Conservation (phyloP, 2,113 vertebrate species). For the Boulengerochromis microlepis region DNA sequence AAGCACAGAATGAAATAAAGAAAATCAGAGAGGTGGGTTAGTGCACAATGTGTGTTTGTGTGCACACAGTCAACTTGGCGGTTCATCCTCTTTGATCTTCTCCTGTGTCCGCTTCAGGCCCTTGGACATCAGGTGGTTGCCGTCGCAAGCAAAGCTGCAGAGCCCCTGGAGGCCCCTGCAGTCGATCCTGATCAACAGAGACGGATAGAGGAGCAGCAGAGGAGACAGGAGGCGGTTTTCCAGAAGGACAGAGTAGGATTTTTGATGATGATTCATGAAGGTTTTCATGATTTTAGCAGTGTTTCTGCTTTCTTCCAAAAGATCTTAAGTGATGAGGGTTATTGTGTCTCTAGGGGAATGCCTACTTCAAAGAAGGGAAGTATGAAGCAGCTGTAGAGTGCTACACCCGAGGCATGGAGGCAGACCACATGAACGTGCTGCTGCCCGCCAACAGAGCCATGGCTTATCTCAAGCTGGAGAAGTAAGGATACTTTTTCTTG, state of each 20-base stretch:
- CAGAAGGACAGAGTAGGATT: constrained; percentile 86
- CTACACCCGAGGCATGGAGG: constrained; percentile 86
- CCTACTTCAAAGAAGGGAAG: constrained; percentile 93
- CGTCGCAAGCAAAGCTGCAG: background rate
- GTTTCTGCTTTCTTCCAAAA: background rate
- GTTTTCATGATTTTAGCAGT: background rate
- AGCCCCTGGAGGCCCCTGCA: background rate
- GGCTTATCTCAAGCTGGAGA: constrained; percentile 88
- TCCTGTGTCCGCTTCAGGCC: constrained; percentile 1
- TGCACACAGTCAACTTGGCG: accelerated
- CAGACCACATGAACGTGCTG: constrained; percentile 83
- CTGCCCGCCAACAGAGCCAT: constrained; percentile 97
- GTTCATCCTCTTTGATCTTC: background rate
- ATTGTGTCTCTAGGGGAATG: constrained; percentile 78
- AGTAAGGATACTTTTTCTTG: constrained; percentile 53
- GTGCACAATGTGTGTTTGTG: background rate
- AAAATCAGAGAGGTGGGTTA: constrained; percentile 79
- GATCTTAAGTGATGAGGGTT: background rate
- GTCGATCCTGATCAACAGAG: constrained; percentile 54
- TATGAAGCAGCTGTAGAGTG: constrained; percentile 89
- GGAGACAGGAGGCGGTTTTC: constrained; percentile 82
- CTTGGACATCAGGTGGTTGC: background rate
- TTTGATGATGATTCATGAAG: background rate
- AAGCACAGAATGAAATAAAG: constrained; percentile 83
- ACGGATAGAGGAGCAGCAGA: constrained; percentile 69